Percentiles rank a stretch among this genome's conserved stretches.
phyloP scores from a whole-genome alignment of 2,113 vertebrate species.

The Rhinogobius similis region DNA sequence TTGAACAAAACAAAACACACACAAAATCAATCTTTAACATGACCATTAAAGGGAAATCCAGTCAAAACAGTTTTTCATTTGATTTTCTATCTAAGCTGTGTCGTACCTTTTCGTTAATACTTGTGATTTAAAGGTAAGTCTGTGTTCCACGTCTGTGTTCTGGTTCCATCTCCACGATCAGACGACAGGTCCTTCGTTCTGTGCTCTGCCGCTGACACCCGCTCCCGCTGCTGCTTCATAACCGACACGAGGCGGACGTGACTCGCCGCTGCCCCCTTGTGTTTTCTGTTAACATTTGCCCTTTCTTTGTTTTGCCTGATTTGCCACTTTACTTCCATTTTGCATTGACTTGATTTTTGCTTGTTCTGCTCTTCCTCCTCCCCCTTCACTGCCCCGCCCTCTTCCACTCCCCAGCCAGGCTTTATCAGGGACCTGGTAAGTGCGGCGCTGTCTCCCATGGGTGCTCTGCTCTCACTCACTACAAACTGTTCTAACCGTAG shows the following conservation, averaged over 20 bases:
- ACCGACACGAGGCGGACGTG: too few relatives aligned
- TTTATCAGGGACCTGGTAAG: conserved; percentile 99
- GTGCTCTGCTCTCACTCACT: conserved; percentile 29
- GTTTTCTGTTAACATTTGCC: neutral
- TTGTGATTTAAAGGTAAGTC: too few relatives aligned
- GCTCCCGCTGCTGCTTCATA: neutral
- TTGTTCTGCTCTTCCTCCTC: conserved; percentile 72
- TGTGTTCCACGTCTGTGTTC: neutral
- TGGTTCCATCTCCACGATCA: neutral
- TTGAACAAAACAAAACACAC: too few relatives aligned
- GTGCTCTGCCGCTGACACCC: neutral
- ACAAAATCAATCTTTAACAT: too few relatives aligned
- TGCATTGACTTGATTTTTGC: conserved; percentile 81
- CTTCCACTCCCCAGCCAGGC: conserved; percentile 91
- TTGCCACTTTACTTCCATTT: conserved; percentile 72
- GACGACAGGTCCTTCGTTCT: neutral
- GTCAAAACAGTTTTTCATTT: too few relatives aligned
- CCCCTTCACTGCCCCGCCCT: conserved; percentile 66
- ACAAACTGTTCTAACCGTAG: conserved; percentile 36
- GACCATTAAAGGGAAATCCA: too few relatives aligned
- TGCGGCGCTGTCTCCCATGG: conserved; percentile 62
- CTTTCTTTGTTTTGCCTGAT: conserved; percentile 64
- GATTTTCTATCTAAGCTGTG: too few relatives aligned
- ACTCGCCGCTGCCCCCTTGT: too few relatives aligned
- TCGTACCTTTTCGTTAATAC: too few relatives aligned